Conservation (phyloP, 2,888 invertebrate genomes). For the Galerucella pusilla region DNA sequence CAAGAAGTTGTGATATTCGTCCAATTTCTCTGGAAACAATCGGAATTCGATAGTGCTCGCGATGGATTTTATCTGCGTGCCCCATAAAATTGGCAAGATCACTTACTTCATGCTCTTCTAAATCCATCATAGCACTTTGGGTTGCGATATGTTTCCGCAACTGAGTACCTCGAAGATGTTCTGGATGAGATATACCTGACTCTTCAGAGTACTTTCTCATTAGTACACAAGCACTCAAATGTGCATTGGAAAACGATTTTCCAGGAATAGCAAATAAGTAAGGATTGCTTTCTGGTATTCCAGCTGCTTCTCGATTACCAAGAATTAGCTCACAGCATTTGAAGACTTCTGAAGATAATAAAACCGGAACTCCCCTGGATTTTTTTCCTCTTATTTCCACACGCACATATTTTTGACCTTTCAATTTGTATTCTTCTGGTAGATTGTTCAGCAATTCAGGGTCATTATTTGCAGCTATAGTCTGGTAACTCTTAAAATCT, state of each 20-base stretch:
- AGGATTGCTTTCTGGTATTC: slow-evolving; percentile 30
- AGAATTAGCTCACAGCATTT: slow-evolving; percentile 23
- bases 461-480: slow-evolving; percentile 5
- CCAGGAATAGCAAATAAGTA: slow-evolving; percentile 34
- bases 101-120: slow-evolving; percentile 11
- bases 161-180: slow-evolving; percentile 20
- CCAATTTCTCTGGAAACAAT: slow-evolving; percentile 19
- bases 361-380: slow-evolving; percentile 9
- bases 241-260: slow-evolving; percentile 4
- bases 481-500: slow-evolving; percentile 14
- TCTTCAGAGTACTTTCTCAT: slow-evolving; percentile 42
- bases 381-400: slow-evolving; percentile 9
- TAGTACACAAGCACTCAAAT: slow-evolving; percentile 47
- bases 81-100: slow-evolving; percentile 24
- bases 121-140: slow-evolving; percentile 15
- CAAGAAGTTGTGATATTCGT: slow-evolving; percentile 14
- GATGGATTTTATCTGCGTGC: slow-evolving; percentile 14
- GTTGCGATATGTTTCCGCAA: slow-evolving; percentile 27
- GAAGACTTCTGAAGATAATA: slow-evolving; percentile 20
- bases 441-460: background rate
- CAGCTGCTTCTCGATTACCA: slow-evolving; percentile 24
- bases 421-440: background rate
- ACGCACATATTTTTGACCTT: slow-evolving; percentile 26
- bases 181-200: slow-evolving; percentile 12
- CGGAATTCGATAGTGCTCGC: slow-evolving; percentile 14